phyloP scores from a whole-genome alignment of 2,797 vertebrate genomes.

The Darevskia mixta region DNA sequence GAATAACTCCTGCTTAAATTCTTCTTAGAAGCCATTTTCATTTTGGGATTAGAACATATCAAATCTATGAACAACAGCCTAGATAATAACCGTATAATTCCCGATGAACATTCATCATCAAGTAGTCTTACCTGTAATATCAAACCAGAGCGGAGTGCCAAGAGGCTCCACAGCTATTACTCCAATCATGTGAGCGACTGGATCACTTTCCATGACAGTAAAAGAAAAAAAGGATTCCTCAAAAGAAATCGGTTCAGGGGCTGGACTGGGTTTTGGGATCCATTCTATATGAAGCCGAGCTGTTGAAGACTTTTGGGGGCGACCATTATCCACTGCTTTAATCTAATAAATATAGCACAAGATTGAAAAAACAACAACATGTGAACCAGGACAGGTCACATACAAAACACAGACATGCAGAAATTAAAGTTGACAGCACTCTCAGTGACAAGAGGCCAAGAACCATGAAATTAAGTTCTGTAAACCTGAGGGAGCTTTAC shows the following conservation, averaged over 20 bases:
- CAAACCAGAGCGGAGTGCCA: slow-evolving; percentile 92
- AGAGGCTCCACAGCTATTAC: slow-evolving; percentile 91
- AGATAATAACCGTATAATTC: slow-evolving; percentile 52
- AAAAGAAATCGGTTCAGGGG: slow-evolving; percentile 85
- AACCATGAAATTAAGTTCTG: background rate
- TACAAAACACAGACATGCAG: slow-evolving; percentile 31
- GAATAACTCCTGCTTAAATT: background rate
- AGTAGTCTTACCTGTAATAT: slow-evolving; percentile 91
- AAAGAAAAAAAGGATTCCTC: slow-evolving; percentile 92
- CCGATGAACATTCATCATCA: slow-evolving; percentile 35
- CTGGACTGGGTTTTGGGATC: slow-evolving; percentile 89
- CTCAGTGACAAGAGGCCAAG: background rate
- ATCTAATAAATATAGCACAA: slow-evolving; percentile 81
- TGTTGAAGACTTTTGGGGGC: slow-evolving; percentile 94
- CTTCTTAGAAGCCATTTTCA: background rate
- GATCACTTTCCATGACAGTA: slow-evolving; percentile 97
- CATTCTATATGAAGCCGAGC: slow-evolving; percentile 96
- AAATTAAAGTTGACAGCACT: background rate
- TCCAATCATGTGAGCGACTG: slow-evolving; percentile 96
- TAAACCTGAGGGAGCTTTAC: background rate
- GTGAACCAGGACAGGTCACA: slow-evolving; percentile 46
- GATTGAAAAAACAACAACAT: slow-evolving; percentile 15
- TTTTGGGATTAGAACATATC: background rate
- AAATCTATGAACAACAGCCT: slow-evolving; percentile 8
- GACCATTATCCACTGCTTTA: slow-evolving; percentile 97